Evolutionary conservation across 2,113 vertebrate genomes (phyloP).

Genomic region (Chloebia gouldiae): DNA sequence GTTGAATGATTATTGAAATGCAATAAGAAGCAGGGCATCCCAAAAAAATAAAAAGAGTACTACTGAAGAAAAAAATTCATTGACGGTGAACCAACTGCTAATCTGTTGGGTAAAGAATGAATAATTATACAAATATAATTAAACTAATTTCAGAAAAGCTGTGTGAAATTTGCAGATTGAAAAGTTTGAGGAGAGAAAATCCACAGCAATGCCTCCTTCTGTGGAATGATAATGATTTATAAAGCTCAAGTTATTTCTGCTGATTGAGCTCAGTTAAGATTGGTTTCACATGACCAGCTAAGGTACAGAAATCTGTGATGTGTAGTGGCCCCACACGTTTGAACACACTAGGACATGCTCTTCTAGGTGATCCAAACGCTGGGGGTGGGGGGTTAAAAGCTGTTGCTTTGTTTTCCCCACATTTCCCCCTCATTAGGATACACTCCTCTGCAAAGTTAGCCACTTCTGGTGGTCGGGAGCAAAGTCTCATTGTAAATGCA

Average conservation of each 20-base stretch:
- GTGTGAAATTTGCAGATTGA: conserved; percentile 52
- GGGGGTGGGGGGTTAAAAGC: conserved; percentile 27
- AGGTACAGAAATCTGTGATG: conserved; percentile 6
- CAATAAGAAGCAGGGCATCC: neutral
- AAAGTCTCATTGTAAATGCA: conserved; percentile 72
- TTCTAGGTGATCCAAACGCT: conserved; percentile 61
- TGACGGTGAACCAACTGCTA: neutral
- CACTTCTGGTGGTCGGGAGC: conserved; percentile 66
- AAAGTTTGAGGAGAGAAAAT: conserved; percentile 63
- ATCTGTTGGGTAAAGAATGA: neutral
- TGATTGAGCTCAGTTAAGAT: conserved; percentile 63
- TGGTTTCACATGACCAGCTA: conserved; percentile 72
- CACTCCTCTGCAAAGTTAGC: conserved; percentile 67
- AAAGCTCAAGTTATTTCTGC: conserved; percentile 65
- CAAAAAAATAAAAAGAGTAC: neutral
- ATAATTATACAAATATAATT: neutral
- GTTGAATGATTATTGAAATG: neutral
- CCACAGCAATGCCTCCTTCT: conserved; percentile 52
- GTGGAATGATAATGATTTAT: conserved; percentile 74
- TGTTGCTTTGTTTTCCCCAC: conserved; percentile 39
- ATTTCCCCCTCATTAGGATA: conserved; percentile 70
- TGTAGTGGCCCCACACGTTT: conserved; percentile 47
- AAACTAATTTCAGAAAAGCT: conserved; percentile 39
- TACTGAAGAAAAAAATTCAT: neutral
- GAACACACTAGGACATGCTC: conserved; percentile 35